A percentile compares a stretch with the other conserved stretches of the same genome.
phyloP scores from a whole-genome alignment of 2,797 vertebrate species.

The Fistularia commersonii region DNA sequence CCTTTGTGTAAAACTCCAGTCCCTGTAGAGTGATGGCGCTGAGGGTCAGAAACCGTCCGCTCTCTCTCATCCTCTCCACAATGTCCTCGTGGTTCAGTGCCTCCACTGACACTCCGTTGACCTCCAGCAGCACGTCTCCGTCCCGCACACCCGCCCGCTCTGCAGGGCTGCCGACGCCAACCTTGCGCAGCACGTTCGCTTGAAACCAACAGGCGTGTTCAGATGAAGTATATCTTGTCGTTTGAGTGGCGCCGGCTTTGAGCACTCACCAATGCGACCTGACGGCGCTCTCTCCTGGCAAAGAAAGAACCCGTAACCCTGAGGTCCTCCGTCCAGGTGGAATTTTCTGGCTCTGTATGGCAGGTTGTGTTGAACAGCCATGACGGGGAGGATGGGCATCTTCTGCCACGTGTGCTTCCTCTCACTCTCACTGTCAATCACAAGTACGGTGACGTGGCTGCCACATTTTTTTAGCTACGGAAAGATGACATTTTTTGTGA shows the following conservation, averaged over 20 bases:
- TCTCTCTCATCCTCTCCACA: conserved; percentile 79
- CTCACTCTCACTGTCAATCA: conserved; percentile 83
- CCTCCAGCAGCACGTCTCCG: conserved; percentile 88
- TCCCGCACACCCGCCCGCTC: conserved; percentile 83
- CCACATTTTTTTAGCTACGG: conserved; percentile 82
- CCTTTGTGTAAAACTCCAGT: conserved; percentile 84
- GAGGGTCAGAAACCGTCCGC: conserved; percentile 71
- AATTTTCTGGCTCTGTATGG: conserved; percentile 78
- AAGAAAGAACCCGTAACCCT: conserved; percentile 87
- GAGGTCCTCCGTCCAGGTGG: conserved; percentile 68
- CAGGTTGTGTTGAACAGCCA: conserved; percentile 82
- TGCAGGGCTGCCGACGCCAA: conserved; percentile 80
- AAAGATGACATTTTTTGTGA: background rate
- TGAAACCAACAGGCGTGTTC: background rate
- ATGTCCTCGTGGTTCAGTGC: conserved; percentile 80
- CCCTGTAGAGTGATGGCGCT: conserved; percentile 78
- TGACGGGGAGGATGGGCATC: conserved; percentile 74
- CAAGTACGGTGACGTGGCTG: conserved; percentile 81
- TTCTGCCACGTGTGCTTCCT: conserved; percentile 72
- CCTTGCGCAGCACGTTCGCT: conserved; percentile 85
- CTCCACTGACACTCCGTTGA: conserved; percentile 84
- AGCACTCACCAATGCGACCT: conserved; percentile 72
- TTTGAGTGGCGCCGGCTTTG: background rate
- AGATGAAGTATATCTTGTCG: rapidly evolving
- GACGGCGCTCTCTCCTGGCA: conserved; percentile 77